A percentile compares a stretch with the other conserved stretches of the same genome.
Evolutionary conservation across 1,140 invertebrate species (phyloP).

Genomic region (Tachypleus tridentatus): DNA sequence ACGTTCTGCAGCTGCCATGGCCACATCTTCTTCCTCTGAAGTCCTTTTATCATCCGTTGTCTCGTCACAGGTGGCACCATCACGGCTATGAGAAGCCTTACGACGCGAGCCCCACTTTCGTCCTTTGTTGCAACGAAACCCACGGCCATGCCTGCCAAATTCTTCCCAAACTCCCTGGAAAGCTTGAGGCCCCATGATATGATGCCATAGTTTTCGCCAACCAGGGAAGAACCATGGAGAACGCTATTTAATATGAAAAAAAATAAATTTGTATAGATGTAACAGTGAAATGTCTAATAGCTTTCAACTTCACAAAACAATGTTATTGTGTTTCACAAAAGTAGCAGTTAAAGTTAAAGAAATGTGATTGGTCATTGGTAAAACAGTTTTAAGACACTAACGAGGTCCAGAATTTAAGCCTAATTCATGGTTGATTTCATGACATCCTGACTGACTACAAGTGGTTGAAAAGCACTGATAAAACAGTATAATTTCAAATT

Average conservation of each 20-base stretch:
- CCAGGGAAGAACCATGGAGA: not conserved
- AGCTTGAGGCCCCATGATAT: not conserved
- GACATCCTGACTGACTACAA: no score
- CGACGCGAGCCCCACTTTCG: not conserved
- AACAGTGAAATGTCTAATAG: not conserved
- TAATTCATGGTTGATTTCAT: no score
- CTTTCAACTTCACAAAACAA: not conserved
- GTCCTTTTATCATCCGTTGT: not conserved
- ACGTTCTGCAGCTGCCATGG: not conserved
- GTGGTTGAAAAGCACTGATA: no score
- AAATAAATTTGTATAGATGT: not conserved
- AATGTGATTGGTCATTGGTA: no score
- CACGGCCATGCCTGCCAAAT: no score
- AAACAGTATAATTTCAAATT: no score
- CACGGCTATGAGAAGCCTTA: conserved; percentile 24
- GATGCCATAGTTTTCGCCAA: not conserved
- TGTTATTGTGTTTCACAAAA: not conserved
- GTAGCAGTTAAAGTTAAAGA: no score
- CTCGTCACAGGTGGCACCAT: conserved; percentile 27
- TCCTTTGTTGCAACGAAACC: not conserved
- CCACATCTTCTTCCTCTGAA: not conserved
- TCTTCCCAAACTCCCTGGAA: not conserved
- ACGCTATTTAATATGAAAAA: not conserved
- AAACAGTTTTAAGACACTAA: no score
- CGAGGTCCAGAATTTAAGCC: no score